Evolutionary conservation across 2,888 invertebrate genomes (phyloP), one percentile per base, ranked within the genome.

Genomic region (Eulithis prunata): DNA sequence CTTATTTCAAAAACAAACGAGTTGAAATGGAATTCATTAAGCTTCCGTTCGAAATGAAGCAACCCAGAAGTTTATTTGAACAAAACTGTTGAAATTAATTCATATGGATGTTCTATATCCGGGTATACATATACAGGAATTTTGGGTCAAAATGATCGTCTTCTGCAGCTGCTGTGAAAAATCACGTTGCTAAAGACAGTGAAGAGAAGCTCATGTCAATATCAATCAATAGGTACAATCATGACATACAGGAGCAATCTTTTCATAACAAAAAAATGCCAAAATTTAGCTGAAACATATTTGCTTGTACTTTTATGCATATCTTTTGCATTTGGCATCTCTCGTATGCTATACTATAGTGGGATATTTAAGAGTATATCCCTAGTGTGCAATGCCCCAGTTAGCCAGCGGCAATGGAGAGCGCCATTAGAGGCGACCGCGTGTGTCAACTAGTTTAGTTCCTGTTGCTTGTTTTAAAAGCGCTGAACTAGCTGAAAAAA

Each of bases 401-500:
- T 85, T 87, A 81, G 76, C 79, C 80, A 75, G 77, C 81, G 82
- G 89, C 87, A 87, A 86, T 85, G 75, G 81, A 83, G 84, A 83
- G 83, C 81, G 83, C 87, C 84, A 90, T 90, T 87, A 88, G 83
- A 88, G 74, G 74, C 86, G 80, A 72, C 85, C 88, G 89, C 88
- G 89, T 89, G 86, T 89, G 88, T 84, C 86, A 88, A 87, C 87
- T 82, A 85, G 85, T 87, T 88, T 85, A 86, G 84, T 84, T 86
- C 80, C 78, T 83, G 80, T 83, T 85, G 81, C 82, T 85, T 82
- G 82, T 85, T 84, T 83, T 83, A 81, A 41, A 41, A 77, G 73
- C 78, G 73, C 73, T 76, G 78, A 77, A 77, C 75, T 75, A 74
- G 61, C 72, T 80, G 77, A 78, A 83, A 85, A 86, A 83, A 86